Percentiles rank a stretch among this genome's conserved stretches.
These are phyloP conservation scores for Diachrysia chrysitis DNA, from an alignment of 2,888 invertebrate species.

Conservation along the genomic window DNA sequence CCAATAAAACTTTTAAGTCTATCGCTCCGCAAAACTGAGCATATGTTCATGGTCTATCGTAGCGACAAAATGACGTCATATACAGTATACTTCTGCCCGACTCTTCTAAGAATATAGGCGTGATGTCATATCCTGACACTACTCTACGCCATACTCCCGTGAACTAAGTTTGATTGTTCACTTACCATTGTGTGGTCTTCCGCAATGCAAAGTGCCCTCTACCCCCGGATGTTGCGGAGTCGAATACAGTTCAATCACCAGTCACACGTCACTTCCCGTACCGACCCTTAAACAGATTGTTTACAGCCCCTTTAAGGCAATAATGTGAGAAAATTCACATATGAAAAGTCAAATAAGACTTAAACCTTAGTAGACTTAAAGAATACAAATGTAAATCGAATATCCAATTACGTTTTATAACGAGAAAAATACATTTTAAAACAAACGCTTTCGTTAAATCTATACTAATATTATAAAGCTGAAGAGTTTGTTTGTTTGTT, in stretches of 20 bases:
- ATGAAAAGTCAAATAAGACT: background rate
- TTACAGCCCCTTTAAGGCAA: constrained; percentile 32
- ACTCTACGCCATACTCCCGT: constrained; percentile 33
- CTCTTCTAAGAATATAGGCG: background rate
- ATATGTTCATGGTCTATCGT: background rate
- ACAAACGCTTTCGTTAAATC: background rate
- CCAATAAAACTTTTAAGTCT: no score
- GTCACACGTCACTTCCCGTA: constrained; percentile 70
- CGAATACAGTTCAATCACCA: constrained; percentile 72
- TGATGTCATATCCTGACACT: background rate
- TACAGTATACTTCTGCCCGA: background rate
- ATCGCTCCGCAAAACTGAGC: background rate
- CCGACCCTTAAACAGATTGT: constrained; percentile 46
- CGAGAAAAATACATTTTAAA: background rate
- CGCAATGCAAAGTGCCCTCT: constrained; percentile 71
- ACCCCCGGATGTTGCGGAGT: constrained; percentile 64
- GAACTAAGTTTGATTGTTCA: constrained; percentile 68
- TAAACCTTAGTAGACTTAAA: background rate
- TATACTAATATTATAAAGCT: no score
- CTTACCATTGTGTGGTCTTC: constrained; percentile 71
- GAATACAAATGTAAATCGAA: background rate
- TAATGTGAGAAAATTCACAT: background rate
- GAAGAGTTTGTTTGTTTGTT: no score
- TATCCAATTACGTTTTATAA: background rate
- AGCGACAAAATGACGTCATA: background rate